Evolutionary conservation across 1,140 invertebrate genomes (phyloP).

Genomic region (Euglossa dilemma): DNA sequence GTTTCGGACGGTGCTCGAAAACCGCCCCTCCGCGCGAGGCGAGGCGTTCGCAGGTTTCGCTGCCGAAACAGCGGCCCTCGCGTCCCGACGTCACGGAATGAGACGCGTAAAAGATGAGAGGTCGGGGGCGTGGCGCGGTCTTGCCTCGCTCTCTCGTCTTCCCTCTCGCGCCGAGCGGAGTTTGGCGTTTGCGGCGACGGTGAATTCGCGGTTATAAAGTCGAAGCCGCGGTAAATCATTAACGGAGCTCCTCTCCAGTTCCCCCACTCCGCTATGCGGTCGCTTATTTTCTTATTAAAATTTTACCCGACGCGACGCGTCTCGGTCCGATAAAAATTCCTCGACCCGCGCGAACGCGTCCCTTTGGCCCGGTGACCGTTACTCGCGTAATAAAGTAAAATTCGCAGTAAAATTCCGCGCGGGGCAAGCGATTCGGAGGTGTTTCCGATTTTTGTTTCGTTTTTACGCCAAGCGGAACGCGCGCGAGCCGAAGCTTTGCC

Average conservation of each 20-base stretch:
- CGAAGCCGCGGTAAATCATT: constrained; percentile 74
- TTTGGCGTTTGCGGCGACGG: constrained; percentile 57
- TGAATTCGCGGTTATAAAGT: constrained; percentile 68
- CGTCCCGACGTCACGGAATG: constrained; percentile 66
- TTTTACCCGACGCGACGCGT: constrained; percentile 19
- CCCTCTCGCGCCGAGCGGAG: constrained; percentile 26
- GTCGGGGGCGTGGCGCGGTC: constrained; percentile 70
- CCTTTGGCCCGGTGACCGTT: background rate
- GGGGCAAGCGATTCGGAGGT: too few relatives aligned
- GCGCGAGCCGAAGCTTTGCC: too few relatives aligned
- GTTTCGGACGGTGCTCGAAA: constrained; percentile 44
- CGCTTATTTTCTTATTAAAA: constrained; percentile 66
- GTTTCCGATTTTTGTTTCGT: too few relatives aligned
- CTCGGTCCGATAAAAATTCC: constrained; percentile 26
- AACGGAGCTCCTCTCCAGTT: constrained; percentile 42
- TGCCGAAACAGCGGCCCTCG: constrained; percentile 50
- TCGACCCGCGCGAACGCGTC: background rate
- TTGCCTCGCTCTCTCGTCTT: constrained; percentile 36
- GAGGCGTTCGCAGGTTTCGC: constrained; percentile 50
- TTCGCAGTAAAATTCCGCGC: constrained; percentile 30
- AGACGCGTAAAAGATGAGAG: constrained; percentile 76
- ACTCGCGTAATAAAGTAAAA: constrained; percentile 31
- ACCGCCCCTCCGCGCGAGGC: constrained; percentile 48
- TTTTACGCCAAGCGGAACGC: too few relatives aligned
- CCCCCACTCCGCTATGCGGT: constrained; percentile 5